Evolutionary conservation across 1,140 invertebrate species (phyloP).

Genomic region (Drosophila pachea): DNA sequence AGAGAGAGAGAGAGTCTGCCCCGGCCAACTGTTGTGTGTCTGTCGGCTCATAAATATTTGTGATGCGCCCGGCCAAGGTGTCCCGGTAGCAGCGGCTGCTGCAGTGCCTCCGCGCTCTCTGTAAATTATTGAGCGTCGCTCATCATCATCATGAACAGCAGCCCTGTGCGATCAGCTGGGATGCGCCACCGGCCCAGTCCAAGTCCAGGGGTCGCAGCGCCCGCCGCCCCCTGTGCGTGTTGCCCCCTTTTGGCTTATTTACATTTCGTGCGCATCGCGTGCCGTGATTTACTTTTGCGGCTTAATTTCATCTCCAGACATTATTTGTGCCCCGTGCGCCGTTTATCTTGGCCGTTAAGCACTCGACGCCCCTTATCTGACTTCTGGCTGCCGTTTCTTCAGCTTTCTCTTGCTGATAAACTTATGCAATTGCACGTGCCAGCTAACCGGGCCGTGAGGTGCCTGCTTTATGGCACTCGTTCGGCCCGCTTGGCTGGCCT

Average conservation of each 20-base stretch:
- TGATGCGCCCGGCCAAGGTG: slow-evolving; percentile 54
- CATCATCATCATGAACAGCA: slow-evolving; percentile 45
- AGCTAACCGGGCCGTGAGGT: slow-evolving; percentile 56
- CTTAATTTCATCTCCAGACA: slow-evolving; percentile 76
- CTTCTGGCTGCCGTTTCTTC: slow-evolving; percentile 13
- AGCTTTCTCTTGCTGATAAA: slow-evolving; percentile 53
- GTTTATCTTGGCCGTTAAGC: slow-evolving; percentile 73
- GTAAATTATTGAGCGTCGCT: slow-evolving; percentile 71
- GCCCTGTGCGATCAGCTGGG: slow-evolving; percentile 23
- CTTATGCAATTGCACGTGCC: slow-evolving; percentile 75
- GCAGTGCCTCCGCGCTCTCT: slow-evolving; percentile 53
- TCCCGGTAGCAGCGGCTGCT: slow-evolving; percentile 26
- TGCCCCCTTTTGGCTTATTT: slow-evolving; percentile 54
- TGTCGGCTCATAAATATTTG: slow-evolving; percentile 69
- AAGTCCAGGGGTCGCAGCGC: neutral
- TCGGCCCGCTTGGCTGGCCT: slow-evolving; percentile 15
- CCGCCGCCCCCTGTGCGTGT: neutral
- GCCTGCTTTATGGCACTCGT: slow-evolving; percentile 57
- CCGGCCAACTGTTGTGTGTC: slow-evolving; percentile 14
- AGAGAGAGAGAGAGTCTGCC: too few relatives aligned
- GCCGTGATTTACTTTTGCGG: slow-evolving; percentile 75
- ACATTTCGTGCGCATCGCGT: slow-evolving; percentile 74
- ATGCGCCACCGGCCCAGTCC: neutral
- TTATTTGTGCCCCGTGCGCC: slow-evolving; percentile 71
- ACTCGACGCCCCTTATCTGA: slow-evolving; percentile 44